These are phyloP conservation scores for Theonella swinhoei DNA, from an alignment of 37 sponge, comb jelly and placozoan genomes.

Conservation along the genomic window DNA sequence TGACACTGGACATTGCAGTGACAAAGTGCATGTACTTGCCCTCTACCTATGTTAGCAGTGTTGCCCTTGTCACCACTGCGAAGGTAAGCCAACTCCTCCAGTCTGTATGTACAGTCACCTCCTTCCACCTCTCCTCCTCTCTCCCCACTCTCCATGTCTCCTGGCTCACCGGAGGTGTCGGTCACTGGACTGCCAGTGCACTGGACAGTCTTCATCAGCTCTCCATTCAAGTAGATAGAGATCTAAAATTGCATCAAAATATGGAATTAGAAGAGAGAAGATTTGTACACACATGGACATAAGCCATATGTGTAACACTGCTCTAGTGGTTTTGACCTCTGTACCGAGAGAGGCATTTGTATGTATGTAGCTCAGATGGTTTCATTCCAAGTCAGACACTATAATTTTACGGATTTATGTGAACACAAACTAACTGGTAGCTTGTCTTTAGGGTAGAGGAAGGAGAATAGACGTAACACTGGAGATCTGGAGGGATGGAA, in stretches of 20 bases:
- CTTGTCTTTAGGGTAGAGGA: slow-evolving; percentile 75
- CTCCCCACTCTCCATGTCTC: too few relatives aligned
- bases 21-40: not conserved
- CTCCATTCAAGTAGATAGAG: slow-evolving; percentile 50
- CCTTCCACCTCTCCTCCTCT: not conserved
- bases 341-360: slow-evolving; percentile 1
- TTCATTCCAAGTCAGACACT: not conserved
- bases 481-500: slow-evolving; percentile 66
- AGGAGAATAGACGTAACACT: slow-evolving; percentile 84
- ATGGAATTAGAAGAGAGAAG: not conserved
- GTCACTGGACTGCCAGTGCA: not conserved
- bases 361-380: slow-evolving; percentile 13
- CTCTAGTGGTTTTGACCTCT: not conserved
- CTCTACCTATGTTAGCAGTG: slow-evolving; percentile 91
- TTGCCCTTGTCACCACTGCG: slow-evolving; percentile 98
- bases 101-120: slow-evolving; percentile 29
- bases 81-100: slow-evolving; percentile 88
- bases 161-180: not conserved
- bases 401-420: too few relatives aligned
- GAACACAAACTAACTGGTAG: slow-evolving; percentile 78
- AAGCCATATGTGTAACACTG: not conserved
- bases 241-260: not conserved
- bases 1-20: too few relatives aligned
- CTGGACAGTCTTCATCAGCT: slow-evolving; percentile 2
- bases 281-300: not conserved